phyloP scores from a whole-genome alignment of 2,888 invertebrate species.

The Drosophila peninsularis region DNA sequence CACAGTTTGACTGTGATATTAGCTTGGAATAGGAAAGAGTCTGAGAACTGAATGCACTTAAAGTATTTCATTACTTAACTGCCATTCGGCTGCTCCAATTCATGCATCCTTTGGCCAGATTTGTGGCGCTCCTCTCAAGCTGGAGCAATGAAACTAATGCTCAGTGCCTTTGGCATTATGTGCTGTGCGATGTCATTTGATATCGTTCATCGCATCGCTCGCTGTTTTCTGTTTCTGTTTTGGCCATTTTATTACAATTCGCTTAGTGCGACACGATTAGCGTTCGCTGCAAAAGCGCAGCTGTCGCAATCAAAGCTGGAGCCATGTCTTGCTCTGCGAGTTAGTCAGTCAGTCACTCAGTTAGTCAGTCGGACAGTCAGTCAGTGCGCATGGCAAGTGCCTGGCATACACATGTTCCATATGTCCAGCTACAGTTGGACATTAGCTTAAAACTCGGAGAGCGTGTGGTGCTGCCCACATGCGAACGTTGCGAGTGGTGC shows the following conservation, averaged over 20 bases:
- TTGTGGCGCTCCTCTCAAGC: conserved; percentile 18
- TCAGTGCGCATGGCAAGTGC: conserved; percentile 73
- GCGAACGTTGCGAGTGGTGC: conserved; percentile 23
- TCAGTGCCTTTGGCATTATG: conserved; percentile 14
- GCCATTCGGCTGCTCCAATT: background rate
- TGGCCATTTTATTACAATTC: conserved; percentile 60
- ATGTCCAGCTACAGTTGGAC: conserved; percentile 43
- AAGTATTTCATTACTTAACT: too few relatives aligned
- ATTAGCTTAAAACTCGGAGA: conserved; percentile 27
- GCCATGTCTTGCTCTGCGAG: conserved; percentile 38
- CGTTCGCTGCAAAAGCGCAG: conserved; percentile 41
- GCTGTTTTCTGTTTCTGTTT: conserved; percentile 5
- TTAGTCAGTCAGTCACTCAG: conserved; percentile 33
- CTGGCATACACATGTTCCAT: conserved; percentile 70
- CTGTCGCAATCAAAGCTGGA: conserved; percentile 62
- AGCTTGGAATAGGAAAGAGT: background rate
- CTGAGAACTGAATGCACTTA: background rate
- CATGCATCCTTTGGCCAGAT: conserved; percentile 9
- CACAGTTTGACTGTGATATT: background rate
- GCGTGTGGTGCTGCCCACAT: conserved; percentile 66
- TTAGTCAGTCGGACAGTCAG: conserved; percentile 53
- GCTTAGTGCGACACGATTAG: conserved; percentile 70
- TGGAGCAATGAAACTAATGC: conserved; percentile 9
- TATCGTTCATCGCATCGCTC: conserved; percentile 32
- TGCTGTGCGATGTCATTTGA: conserved; percentile 31